These are phyloP conservation scores for Sternotherus odoratus DNA, from an alignment of 2,797 vertebrate genomes.

Conservation along the genomic window DNA sequence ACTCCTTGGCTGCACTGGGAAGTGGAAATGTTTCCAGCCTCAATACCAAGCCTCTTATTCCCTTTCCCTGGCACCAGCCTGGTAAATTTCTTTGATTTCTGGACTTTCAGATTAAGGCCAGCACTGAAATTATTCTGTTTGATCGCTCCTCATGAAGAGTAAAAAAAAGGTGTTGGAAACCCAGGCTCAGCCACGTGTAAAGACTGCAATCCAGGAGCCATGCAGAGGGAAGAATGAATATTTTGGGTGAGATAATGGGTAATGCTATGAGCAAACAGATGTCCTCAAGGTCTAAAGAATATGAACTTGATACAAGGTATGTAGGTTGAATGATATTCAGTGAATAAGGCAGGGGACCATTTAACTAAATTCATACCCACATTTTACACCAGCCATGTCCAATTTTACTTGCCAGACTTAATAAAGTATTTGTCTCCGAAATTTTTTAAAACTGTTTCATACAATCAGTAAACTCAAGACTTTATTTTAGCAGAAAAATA, in stretches of 20 bases:
- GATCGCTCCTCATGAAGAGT: background rate
- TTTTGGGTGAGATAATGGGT: background rate
- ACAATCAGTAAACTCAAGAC: background rate
- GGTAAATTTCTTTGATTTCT: background rate
- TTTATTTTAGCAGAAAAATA: background rate
- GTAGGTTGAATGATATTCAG: background rate
- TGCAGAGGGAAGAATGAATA: background rate
- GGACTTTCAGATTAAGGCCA: background rate
- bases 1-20: too few relatives aligned
- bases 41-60: rapidly evolving
- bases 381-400: background rate
- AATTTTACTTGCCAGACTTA: background rate
- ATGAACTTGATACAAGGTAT: background rate
- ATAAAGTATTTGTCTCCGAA: background rate
- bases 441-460: background rate
- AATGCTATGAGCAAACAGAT: background rate
- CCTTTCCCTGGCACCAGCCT: background rate
- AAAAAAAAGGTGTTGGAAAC: background rate
- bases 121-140: background rate
- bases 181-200: background rate
- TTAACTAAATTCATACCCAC: background rate
- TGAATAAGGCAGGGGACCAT: background rate
- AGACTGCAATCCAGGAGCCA: background rate
- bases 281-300: background rate
- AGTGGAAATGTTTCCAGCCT: rapidly evolving